Evolutionary conservation across 1,140 invertebrate species (phyloP).

Genomic region (Lordiphosa stackelbergi): DNA sequence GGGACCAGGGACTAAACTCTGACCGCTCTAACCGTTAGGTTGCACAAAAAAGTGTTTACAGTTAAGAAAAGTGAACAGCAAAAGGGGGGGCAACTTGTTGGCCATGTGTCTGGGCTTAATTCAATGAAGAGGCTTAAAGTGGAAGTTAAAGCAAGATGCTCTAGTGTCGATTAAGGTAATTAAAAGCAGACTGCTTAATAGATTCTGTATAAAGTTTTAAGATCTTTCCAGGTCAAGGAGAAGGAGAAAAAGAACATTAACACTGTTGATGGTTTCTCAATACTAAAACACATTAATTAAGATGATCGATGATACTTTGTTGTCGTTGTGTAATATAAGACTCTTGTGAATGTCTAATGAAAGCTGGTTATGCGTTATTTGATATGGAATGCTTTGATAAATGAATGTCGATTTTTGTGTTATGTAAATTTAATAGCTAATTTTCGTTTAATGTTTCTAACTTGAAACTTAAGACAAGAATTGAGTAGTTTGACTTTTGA

Average conservation of each 20-base stretch:
- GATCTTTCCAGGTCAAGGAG: not conserved
- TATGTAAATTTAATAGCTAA: too few relatives aligned
- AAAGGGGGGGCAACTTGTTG: not conserved
- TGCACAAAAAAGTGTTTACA: slow-evolving; percentile 34
- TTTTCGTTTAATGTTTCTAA: too few relatives aligned
- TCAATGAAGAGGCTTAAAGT: slow-evolving; percentile 55
- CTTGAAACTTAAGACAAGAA: too few relatives aligned
- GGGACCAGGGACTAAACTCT: not conserved
- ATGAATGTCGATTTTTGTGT: slow-evolving; percentile 9
- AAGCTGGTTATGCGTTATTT: slow-evolving; percentile 1
- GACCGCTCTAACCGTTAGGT: slow-evolving; percentile 34
- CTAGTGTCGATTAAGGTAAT: slow-evolving; percentile 42
- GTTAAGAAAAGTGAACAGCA: slow-evolving; percentile 14
- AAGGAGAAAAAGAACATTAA: slow-evolving; percentile 10
- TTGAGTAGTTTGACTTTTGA: too few relatives aligned
- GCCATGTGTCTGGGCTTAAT: slow-evolving; percentile 43
- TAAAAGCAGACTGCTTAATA: slow-evolving; percentile 30
- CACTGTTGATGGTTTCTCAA: slow-evolving; percentile 28
- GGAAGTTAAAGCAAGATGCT: slow-evolving; percentile 23
- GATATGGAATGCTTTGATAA: slow-evolving; percentile 13
- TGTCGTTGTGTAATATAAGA: slow-evolving; percentile 17
- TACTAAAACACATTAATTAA: slow-evolving; percentile 8
- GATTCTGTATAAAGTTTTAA: slow-evolving; percentile 7
- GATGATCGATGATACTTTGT: slow-evolving; percentile 31
- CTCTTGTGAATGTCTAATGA: too few relatives aligned